phyloP scores from a whole-genome alignment of 2,888 invertebrate genomes.

The Lasius platythorax region DNA sequence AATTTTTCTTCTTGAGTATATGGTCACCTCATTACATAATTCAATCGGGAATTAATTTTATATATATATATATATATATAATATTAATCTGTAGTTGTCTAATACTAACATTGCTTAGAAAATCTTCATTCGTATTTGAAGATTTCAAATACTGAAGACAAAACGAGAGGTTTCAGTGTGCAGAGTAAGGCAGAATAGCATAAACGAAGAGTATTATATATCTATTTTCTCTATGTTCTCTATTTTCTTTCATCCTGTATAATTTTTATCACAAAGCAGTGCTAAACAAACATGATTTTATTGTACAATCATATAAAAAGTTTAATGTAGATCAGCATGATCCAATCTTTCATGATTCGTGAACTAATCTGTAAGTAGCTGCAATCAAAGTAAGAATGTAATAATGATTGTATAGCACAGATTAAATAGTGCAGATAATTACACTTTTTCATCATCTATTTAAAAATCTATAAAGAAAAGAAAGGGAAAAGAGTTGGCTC shows the following conservation, averaged over 20 bases:
- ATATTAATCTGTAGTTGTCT: constrained; percentile 6
- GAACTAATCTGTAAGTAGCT: not conserved
- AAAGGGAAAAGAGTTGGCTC: constrained; percentile 7
- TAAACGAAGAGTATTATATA: constrained; percentile 7
- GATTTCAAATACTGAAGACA: constrained; percentile 10
- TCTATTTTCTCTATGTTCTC: constrained; percentile 8
- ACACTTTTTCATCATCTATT: not conserved
- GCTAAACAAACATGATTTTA: constrained; percentile 1
- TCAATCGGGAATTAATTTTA: constrained; percentile 9
- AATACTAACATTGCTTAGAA: constrained; percentile 22
- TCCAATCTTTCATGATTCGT: not conserved
- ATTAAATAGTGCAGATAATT: constrained; percentile 4
- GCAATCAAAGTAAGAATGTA: constrained; percentile 13
- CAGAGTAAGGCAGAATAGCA: not conserved
- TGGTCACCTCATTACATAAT: not conserved
- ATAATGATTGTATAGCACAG: constrained; percentile 20
- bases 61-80: constrained; percentile 14
- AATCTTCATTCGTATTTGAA: not conserved
- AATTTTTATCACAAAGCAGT: constrained; percentile 42
- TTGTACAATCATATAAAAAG: not conserved
- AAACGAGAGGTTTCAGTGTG: constrained; percentile 11
- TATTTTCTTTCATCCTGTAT: constrained; percentile 11
- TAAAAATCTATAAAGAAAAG: not conserved
- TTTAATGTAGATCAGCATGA: constrained; percentile 7
- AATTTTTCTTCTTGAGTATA: not conserved